Conservation (phyloP, 2,113 vertebrate species). For the Romanogobio albipinnatus region DNA sequence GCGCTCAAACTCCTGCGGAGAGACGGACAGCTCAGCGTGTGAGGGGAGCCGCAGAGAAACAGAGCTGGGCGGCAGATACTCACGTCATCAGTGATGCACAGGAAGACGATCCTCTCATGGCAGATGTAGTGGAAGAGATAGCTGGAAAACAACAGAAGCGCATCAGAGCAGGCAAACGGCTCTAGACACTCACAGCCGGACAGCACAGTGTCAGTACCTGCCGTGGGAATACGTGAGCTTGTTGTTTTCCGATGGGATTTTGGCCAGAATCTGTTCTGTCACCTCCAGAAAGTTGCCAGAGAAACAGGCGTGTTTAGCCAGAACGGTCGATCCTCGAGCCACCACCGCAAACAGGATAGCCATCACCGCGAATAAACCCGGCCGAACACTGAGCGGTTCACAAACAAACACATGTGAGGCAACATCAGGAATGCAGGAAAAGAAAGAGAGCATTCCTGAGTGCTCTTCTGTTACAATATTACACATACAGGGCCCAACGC, state of each 20-base stretch:
- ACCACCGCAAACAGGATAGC: slow-evolving; percentile 97
- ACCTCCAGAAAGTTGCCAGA: slow-evolving; percentile 98
- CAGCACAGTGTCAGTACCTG: slow-evolving; percentile 72
- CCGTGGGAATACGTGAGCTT: slow-evolving; percentile 96
- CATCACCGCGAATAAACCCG: slow-evolving; percentile 71
- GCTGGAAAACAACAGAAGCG: slow-evolving; percentile 73
- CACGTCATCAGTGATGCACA: slow-evolving; percentile 98
- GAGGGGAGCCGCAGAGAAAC: not conserved
- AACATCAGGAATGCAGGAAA: not conserved
- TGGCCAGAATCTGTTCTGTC: slow-evolving; percentile 95
- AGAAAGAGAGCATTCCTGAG: not conserved
- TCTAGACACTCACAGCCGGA: not conserved
- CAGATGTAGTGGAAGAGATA: slow-evolving; percentile 99
- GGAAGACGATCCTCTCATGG: slow-evolving; percentile 97
- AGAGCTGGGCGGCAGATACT: slow-evolving; percentile 71
- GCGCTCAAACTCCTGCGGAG: slow-evolving; percentile 89
- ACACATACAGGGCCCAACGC: no score
- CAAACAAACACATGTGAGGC: not conserved
- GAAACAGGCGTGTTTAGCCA: slow-evolving; percentile 96
- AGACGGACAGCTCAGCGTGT: not conserved
- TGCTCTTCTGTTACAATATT: no score
- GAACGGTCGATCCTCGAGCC: slow-evolving; percentile 93
- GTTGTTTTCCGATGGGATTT: slow-evolving; percentile 97
- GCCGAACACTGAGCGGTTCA: not conserved
- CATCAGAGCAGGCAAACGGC: not conserved